Evolutionary conservation across 1,140 invertebrate genomes (phyloP).

Genomic region (Ips typographus): DNA sequence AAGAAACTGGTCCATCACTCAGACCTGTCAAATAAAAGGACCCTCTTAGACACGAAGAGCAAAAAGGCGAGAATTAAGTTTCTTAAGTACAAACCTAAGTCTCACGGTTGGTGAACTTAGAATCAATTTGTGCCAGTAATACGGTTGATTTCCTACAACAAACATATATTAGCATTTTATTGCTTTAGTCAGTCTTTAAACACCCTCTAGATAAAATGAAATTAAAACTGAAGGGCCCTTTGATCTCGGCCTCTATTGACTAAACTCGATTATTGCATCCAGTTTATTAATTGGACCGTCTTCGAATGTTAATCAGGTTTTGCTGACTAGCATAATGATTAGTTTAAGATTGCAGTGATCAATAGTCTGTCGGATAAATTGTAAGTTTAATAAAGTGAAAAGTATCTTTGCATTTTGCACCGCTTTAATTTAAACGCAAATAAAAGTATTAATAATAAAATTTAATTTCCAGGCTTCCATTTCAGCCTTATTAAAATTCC

Average conservation of each 20-base stretch:
- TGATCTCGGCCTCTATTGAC: constrained; percentile 51
- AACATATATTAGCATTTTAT: constrained; percentile 58
- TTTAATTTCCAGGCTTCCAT: too few relatives aligned
- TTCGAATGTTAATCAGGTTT: too few relatives aligned
- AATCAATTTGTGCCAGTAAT: constrained; percentile 33
- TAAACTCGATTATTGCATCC: constrained; percentile 48
- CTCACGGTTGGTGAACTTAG: constrained; percentile 30
- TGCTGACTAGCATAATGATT: too few relatives aligned
- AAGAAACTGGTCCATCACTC: too few relatives aligned
- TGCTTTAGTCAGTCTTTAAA: constrained; percentile 53
- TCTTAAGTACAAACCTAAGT: constrained; percentile 10
- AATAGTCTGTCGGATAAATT: too few relatives aligned
- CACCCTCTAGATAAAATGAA: constrained; percentile 54
- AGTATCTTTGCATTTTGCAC: too few relatives aligned
- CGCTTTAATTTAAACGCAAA: too few relatives aligned
- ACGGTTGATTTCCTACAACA: constrained; percentile 54
- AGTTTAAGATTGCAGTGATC: too few relatives aligned
- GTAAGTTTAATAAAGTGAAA: too few relatives aligned
- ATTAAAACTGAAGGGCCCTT: constrained; percentile 53
- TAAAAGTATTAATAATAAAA: too few relatives aligned
- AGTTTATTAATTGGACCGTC: constrained; percentile 17
- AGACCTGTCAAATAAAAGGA: not conserved
- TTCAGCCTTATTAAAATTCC: too few relatives aligned
- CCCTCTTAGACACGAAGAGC: not conserved
- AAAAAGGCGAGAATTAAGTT: constrained; percentile 11